Base-by-base conservation (phyloP, 2,113 vertebrate species). In the Merops nubicus region DNA sequence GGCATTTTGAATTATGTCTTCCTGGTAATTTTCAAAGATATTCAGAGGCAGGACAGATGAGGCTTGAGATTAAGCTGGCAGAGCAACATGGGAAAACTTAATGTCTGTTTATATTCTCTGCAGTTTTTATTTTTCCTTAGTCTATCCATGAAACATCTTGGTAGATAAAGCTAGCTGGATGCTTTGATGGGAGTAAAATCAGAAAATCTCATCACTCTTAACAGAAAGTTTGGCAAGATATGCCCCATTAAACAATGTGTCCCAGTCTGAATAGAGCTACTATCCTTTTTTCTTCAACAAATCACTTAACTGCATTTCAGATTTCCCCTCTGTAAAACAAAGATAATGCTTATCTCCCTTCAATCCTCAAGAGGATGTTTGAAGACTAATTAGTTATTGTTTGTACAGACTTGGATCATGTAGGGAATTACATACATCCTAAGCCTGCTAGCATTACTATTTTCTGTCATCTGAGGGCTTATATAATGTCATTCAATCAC, bases 341-440 rank as follows among this genome's bases (percentile, higher is more conserved):
- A 85, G 80, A 91, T 95, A 95, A 68, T 87, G 48, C 70, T 95
- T 96, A 95, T 94, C 94, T 92, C 60, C 50, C 34, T 54, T 80
- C 80, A 60, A 7, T 92, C 65, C 83, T 95, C 73, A 75, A 64
- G 51, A 94, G 80, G 22, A 64, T 67, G 40, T 92, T 11, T 88
- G 96, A 96, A 91, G 56, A 96, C 92, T 93, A 88, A 94, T 95
- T 95, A 96, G 68, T 69, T 93, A 48, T 81, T 95, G 68, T 94
- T 96, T 94, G 40, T 82, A 70, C 10, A 42, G 87, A 76, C 33
- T 85, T 76, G 77, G 69, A 89, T 96, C 64, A 20, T 72, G 64
- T 75, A 72, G 88, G 47, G 73, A 92, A 70, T 91, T 77, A 48
- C 18, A 63, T 53, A 77, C 56, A 81, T 96, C 48, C 74, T 80